Evolutionary conservation across 2,888 invertebrate genomes (phyloP).

Genomic region (Parelbella ahira): DNA sequence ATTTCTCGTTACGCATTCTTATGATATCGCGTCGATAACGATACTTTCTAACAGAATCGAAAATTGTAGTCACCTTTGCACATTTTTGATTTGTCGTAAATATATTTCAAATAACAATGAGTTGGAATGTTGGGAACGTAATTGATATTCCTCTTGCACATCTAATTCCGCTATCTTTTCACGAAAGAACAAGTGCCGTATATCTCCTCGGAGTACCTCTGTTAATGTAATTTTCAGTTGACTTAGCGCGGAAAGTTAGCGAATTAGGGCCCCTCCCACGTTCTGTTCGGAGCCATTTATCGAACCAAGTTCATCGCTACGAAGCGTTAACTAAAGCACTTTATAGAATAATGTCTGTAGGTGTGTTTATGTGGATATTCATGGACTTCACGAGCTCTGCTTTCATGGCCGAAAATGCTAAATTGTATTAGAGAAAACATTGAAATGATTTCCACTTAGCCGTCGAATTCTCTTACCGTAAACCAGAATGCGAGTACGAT

Average conservation of each 20-base stretch:
- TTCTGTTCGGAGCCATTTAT: conserved; percentile 25
- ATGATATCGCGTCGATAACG: too few species aligned
- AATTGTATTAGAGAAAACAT: not conserved
- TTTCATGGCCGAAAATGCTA: too few species aligned
- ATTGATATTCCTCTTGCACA: conserved; percentile 7
- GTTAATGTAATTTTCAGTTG: conserved; percentile 29
- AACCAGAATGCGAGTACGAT: too few species aligned
- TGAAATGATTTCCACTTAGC: too few species aligned
- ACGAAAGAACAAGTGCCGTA: conserved; percentile 25
- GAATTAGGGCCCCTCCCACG: conserved; percentile 24
- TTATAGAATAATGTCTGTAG: conserved; percentile 8
- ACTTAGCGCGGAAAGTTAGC: conserved; percentile 27
- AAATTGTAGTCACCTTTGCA: too few species aligned
- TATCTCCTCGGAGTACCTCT: conserved; percentile 21
- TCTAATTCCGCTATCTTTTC: conserved; percentile 18
- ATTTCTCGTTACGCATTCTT: too few species aligned
- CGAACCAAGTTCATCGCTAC: conserved; percentile 23
- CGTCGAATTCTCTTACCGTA: too few species aligned
- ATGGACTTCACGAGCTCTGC: not conserved
- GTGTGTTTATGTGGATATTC: conserved; percentile 2
- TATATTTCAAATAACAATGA: not conserved
- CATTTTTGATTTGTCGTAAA: not conserved
- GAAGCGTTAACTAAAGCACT: conserved; percentile 16
- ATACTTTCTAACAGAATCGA: too few species aligned
- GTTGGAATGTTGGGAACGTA: not conserved